A percentile compares a stretch with the other conserved stretches of the same genome.
These are phyloP conservation scores for Prolemur simus DNA, from an alignment of 2,113 vertebrate species.

Conservation along the genomic window DNA sequence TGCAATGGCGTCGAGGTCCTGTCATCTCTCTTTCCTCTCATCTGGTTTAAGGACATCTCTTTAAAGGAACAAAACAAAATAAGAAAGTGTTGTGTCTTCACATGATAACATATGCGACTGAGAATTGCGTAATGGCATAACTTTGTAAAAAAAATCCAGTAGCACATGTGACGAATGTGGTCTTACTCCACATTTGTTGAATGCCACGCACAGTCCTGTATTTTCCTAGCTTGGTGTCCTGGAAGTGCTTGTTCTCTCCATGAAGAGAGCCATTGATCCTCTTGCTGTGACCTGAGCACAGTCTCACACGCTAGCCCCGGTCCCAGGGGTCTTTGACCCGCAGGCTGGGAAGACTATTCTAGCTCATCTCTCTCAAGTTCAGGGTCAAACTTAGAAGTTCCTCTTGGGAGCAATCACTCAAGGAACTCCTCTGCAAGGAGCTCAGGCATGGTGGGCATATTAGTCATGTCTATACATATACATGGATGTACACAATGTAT, in stretches of 20 bases:
- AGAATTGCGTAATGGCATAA: background rate
- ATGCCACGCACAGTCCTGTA: background rate
- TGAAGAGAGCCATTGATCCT: background rate
- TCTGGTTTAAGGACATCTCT: slow-evolving; percentile 49
- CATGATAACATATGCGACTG: background rate
- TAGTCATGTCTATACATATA: background rate
- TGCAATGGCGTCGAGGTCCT: background rate
- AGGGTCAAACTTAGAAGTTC: background rate
- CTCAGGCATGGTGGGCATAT: fast-evolving
- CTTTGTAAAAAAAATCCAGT: background rate
- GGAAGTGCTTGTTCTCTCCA: background rate
- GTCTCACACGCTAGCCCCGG: fast-evolving
- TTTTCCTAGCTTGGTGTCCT: background rate
- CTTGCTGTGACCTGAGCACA: background rate
- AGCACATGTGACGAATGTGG: background rate
- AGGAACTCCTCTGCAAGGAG: background rate
- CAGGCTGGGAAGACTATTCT: background rate
- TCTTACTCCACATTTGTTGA: background rate
- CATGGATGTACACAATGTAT: too few relatives aligned
- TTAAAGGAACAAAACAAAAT: slow-evolving; percentile 39
- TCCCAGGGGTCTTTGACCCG: background rate
- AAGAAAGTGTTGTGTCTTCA: background rate
- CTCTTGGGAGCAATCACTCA: background rate
- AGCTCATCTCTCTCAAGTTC: background rate
- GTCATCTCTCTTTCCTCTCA: background rate